Conservation (phyloP, 2,797 vertebrate species). For the Hypotaenidia okinawae region DNA sequence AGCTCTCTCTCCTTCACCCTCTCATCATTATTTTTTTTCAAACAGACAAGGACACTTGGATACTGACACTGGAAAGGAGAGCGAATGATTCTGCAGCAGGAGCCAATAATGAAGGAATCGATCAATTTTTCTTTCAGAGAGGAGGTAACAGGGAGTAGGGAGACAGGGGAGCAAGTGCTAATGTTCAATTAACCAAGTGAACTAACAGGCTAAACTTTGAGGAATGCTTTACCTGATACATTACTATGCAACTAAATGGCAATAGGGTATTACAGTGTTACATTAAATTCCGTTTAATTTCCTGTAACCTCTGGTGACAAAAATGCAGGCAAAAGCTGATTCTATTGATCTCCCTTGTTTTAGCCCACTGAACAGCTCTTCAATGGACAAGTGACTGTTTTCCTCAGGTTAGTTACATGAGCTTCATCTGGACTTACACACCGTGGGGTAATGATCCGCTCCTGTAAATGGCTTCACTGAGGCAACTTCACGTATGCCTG, state of each 20-base stretch:
- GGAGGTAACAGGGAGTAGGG: background rate
- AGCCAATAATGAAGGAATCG: background rate
- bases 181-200: slow-evolving; percentile 25
- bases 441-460: background rate
- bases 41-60: background rate
- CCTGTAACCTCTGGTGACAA: background rate
- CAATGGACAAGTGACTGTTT: background rate
- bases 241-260: background rate
- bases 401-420: background rate
- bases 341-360: background rate
- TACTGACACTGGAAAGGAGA: background rate
- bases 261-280: background rate
- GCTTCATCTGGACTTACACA: background rate
- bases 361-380: background rate
- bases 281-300: slow-evolving; percentile 16
- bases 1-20: background rate
- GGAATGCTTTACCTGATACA: background rate
- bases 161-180: background rate
- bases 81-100: background rate
- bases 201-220: background rate
- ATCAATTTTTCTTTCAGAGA: background rate
- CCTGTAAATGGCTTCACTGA: background rate
- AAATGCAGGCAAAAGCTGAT: background rate
- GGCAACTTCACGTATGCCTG: background rate
- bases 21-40: background rate